Conservation (phyloP, 2,888 invertebrate genomes). For the Heliconius aoede region DNA sequence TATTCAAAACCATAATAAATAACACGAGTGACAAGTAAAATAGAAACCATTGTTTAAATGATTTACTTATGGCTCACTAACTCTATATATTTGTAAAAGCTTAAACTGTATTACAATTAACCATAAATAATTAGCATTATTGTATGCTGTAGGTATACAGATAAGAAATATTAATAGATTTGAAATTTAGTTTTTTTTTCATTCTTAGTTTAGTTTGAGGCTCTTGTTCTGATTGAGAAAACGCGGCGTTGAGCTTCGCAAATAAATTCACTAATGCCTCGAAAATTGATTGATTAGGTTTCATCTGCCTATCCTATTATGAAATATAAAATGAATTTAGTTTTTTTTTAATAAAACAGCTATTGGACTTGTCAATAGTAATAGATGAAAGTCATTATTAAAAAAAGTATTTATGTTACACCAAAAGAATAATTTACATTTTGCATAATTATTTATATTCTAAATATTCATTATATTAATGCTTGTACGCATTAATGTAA, state of each 20-base stretch:
- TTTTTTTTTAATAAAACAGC: neutral
- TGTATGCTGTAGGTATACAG: neutral
- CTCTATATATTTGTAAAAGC: neutral
- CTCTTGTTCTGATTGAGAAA: no score
- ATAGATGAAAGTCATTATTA: neutral
- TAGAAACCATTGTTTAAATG: neutral
- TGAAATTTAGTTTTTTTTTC: neutral
- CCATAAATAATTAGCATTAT: neutral
- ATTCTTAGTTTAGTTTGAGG: neutral
- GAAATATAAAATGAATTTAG: neutral
- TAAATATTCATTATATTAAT: neutral
- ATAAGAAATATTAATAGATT: neutral
- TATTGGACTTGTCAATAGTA: neutral
- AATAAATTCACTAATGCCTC: no score
- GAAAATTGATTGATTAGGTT: no score
- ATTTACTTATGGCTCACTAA: neutral
- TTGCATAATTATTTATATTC: neutral
- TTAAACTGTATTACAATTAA: conserved; percentile 1
- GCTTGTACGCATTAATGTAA: neutral
- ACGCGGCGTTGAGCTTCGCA: no score
- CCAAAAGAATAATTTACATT: neutral
- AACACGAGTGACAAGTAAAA: neutral
- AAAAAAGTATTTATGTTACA: neutral
- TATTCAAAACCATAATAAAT: neutral
- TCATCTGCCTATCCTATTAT: neutral